These are phyloP conservation scores for Andrena hattorfiana DNA, from an alignment of 2,888 invertebrate genomes.

Conservation along the genomic window DNA sequence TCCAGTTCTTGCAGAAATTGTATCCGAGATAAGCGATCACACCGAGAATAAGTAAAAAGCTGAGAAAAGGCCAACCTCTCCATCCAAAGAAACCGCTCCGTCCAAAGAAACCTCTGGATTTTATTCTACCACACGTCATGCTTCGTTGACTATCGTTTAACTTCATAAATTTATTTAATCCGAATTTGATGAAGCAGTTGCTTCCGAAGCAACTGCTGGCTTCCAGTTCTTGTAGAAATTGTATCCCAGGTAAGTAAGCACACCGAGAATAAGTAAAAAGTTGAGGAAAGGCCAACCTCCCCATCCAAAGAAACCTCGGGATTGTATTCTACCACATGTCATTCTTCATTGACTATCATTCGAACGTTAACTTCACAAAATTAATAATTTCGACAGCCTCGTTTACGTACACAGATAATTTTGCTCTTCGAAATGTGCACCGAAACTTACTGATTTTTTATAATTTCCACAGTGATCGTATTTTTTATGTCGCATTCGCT, in stretches of 20 bases:
- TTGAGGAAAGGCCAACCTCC: constrained; percentile 75
- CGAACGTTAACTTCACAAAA: background rate
- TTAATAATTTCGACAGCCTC: constrained; percentile 9
- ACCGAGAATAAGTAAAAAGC: constrained; percentile 69
- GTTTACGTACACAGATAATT: constrained; percentile 18
- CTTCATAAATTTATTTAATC: background rate
- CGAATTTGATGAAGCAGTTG: too few species aligned
- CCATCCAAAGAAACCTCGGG: constrained; percentile 73
- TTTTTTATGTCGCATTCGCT: background rate
- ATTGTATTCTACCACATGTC: constrained; percentile 57
- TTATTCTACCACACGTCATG: constrained; percentile 66
- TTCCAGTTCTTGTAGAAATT: constrained; percentile 60
- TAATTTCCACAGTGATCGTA: constrained; percentile 18
- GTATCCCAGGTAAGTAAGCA: constrained; percentile 67
- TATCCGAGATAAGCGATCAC: constrained; percentile 69
- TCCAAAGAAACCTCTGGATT: constrained; percentile 43
- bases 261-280: constrained; percentile 69
- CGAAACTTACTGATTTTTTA: constrained; percentile 15
- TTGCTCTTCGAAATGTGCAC: constrained; percentile 8
- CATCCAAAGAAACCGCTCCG: constrained; percentile 76
- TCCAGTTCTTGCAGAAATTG: constrained; percentile 60
- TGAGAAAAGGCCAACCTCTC: constrained; percentile 77
- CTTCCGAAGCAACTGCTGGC: background rate
- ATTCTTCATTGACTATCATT: constrained; percentile 48
- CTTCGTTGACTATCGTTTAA: background rate